Evolutionary conservation across 2,113 vertebrate genomes (phyloP).

Genomic region (Alexandromys fortis): DNA sequence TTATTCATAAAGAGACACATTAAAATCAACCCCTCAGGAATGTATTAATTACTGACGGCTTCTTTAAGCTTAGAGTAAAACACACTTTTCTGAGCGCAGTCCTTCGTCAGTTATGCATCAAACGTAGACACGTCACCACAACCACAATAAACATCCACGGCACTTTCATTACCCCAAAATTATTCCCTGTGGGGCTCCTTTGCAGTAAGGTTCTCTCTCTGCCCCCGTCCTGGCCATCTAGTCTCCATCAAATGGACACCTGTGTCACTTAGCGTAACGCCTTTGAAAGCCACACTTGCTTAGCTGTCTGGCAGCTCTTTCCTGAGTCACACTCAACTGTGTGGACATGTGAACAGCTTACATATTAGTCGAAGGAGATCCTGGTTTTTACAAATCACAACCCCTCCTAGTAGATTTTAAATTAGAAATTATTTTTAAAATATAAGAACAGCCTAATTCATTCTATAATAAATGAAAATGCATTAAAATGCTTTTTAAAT

Average conservation of each 20-base stretch:
- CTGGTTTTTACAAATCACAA: slow-evolving; percentile 27
- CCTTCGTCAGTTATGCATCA: not conserved
- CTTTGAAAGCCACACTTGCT: not conserved
- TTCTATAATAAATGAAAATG: not conserved
- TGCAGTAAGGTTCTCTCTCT: not conserved
- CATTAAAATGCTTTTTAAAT: not conserved
- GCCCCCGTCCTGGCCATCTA: not conserved
- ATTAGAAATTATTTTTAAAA: not conserved
- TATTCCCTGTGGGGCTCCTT: not conserved
- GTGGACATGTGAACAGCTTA: not conserved
- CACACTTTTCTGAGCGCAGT: not conserved
- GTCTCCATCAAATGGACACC: not conserved
- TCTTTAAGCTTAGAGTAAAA: not conserved
- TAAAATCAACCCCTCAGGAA: not conserved
- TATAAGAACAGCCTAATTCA: not conserved
- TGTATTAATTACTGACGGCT: not conserved
- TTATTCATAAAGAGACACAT: slow-evolving; percentile 19
- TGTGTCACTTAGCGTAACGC: not conserved
- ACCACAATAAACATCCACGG: not conserved
- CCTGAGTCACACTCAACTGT: not conserved
- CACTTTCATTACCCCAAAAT: not conserved
- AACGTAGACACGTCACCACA: not conserved
- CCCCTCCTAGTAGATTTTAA: not conserved
- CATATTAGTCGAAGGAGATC: not conserved
- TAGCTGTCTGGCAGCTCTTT: not conserved